These are phyloP conservation scores for Tortricodes alternella DNA, from an alignment of 2,888 invertebrate genomes.

Conservation along the genomic window DNA sequence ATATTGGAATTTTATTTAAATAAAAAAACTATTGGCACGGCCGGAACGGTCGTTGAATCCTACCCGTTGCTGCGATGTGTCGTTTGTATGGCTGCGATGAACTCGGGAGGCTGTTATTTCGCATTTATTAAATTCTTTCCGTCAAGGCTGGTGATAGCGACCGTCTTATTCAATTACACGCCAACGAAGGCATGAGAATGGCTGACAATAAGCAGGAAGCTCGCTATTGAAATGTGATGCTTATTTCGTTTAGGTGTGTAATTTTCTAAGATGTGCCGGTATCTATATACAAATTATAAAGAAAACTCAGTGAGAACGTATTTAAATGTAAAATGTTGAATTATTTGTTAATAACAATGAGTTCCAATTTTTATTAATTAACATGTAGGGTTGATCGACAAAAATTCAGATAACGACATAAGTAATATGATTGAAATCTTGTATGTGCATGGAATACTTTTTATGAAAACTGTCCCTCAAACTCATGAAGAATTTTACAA, in stretches of 20 bases:
- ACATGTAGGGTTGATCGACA: too few relatives aligned
- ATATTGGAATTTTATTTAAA: slow-evolving; percentile 69
- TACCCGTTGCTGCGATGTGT: slow-evolving; percentile 34
- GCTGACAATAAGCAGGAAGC: slow-evolving; percentile 68
- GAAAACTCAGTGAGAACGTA: background rate
- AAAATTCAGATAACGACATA: too few relatives aligned
- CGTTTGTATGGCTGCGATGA: slow-evolving; percentile 49
- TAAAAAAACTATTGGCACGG: slow-evolving; percentile 57
- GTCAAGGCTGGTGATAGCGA: slow-evolving; percentile 67
- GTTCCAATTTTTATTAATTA: too few relatives aligned
- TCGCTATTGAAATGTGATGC: slow-evolving; percentile 64
- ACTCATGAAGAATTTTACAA: too few relatives aligned
- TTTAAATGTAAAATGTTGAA: too few relatives aligned
- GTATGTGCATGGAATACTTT: too few relatives aligned
- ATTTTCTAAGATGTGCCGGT: background rate
- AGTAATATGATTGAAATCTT: too few relatives aligned
- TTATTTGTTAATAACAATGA: too few relatives aligned
- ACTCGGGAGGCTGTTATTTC: slow-evolving; percentile 56
- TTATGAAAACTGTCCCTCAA: too few relatives aligned
- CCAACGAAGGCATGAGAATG: slow-evolving; percentile 70
- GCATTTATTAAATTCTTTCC: slow-evolving; percentile 78
- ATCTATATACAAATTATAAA: slow-evolving; percentile 1
- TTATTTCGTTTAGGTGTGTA: slow-evolving; percentile 57
- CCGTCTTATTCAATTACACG: slow-evolving; percentile 77
- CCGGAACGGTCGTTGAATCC: slow-evolving; percentile 33